phyloP scores from a whole-genome alignment of 2,888 invertebrate species.

The Criorhina ranunculi region DNA sequence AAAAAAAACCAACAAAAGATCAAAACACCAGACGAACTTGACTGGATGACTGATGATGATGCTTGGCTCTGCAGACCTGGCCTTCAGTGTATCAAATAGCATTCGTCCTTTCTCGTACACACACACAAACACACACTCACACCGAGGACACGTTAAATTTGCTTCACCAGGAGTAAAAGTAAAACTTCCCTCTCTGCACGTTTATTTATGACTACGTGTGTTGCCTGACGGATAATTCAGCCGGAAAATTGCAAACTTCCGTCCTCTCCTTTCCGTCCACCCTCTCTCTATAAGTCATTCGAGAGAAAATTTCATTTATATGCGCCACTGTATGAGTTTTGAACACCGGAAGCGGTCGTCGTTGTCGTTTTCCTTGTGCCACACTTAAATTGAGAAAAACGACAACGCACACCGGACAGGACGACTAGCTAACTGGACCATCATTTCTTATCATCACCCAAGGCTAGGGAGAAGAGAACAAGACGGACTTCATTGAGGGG shows the following conservation, averaged over 20 bases:
- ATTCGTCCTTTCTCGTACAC: background rate
- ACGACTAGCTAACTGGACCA: slow-evolving; percentile 44
- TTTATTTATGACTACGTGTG: slow-evolving; percentile 73
- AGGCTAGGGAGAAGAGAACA: slow-evolving; percentile 1
- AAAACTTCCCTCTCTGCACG: slow-evolving; percentile 54
- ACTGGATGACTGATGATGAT: slow-evolving; percentile 72
- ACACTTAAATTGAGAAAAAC: slow-evolving; percentile 59
- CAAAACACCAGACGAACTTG: slow-evolving; percentile 74
- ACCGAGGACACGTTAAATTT: slow-evolving; percentile 22
- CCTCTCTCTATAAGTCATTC: background rate
- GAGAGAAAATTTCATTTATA: slow-evolving; percentile 51
- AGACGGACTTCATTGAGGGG: background rate
- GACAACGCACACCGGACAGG: slow-evolving; percentile 1
- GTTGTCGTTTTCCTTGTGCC: background rate
- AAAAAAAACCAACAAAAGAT: slow-evolving; percentile 62
- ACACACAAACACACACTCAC: background rate
- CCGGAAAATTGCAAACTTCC: slow-evolving; percentile 72
- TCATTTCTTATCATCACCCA: slow-evolving; percentile 61
- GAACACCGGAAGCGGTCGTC: slow-evolving; percentile 40
- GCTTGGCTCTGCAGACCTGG: slow-evolving; percentile 28
- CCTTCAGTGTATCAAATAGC: slow-evolving; percentile 32
- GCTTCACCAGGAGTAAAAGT: slow-evolving; percentile 8
- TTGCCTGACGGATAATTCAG: slow-evolving; percentile 69
- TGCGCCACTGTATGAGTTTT: slow-evolving; percentile 23
- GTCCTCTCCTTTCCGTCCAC: slow-evolving; percentile 6